Evolutionary conservation across 1,140 invertebrate genomes (phyloP).

Genomic region (Patella vulgata): DNA sequence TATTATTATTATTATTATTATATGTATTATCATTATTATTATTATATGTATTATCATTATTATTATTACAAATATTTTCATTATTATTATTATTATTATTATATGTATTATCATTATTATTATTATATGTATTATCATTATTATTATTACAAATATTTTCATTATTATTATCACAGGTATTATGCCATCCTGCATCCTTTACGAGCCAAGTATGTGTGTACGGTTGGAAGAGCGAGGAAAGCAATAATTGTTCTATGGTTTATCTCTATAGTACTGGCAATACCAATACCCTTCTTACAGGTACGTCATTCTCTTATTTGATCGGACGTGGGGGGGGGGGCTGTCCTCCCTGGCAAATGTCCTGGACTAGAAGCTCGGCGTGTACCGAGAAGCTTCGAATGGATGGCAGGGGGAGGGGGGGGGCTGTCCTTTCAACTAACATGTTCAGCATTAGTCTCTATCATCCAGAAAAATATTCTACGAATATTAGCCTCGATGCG

Average conservation of each 20-base stretch:
- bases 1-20: too few species aligned
- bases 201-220: conserved; percentile 79
- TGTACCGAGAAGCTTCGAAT: not conserved
- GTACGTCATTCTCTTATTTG: conserved; percentile 26
- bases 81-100: too few species aligned
- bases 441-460: not conserved
- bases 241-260: conserved; percentile 76
- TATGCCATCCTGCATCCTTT: conserved; percentile 82
- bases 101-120: too few species aligned
- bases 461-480: too few species aligned
- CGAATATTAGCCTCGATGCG: too few species aligned
- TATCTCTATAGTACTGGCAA: conserved; percentile 65
- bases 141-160: too few species aligned
- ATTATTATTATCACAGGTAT: conserved; percentile 74
- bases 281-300: conserved; percentile 60
- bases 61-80: too few species aligned
- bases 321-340: not conserved
- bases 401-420: not conserved
- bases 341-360: not conserved
- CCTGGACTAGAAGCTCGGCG: too few species aligned
- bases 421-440: not conserved
- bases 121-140: too few species aligned
- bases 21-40: too few species aligned
- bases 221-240: conserved; percentile 75
- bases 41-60: too few species aligned